These are phyloP conservation scores for Anhinga anhinga DNA, from an alignment of 2,113 vertebrate species.

Conservation along the genomic window DNA sequence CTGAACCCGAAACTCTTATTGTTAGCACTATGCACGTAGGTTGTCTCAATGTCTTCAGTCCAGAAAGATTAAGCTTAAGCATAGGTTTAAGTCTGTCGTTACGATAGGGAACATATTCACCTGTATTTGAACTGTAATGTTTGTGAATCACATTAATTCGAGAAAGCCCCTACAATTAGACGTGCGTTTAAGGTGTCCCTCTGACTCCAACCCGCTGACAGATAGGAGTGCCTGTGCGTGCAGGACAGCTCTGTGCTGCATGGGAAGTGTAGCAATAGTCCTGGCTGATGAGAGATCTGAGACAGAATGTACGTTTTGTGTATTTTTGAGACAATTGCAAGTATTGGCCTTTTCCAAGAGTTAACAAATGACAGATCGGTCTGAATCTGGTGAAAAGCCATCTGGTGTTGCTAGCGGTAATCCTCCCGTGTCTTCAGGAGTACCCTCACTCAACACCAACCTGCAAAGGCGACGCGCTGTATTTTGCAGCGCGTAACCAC, in stretches of 20 bases:
- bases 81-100: accelerated
- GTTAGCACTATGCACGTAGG: not conserved
- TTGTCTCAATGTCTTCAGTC: accelerated
- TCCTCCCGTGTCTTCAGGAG: not conserved
- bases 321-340: not conserved
- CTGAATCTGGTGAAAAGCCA: not conserved
- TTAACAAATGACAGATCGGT: not conserved
- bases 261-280: not conserved
- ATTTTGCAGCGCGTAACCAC: not conserved
- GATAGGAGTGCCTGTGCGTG: not conserved
- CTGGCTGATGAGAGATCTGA: not conserved
- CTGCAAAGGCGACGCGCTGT: not conserved
- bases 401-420: not conserved
- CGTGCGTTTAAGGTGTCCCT: not conserved
- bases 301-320: not conserved
- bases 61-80: not conserved
- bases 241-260: not conserved
- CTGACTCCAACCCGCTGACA: not conserved
- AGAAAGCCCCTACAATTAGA: not conserved
- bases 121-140: accelerated
- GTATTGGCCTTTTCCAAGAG: not conserved
- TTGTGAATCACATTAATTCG: accelerated
- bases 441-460: not conserved
- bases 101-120: accelerated
- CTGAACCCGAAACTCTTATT: not conserved